Conservation (phyloP, 2,113 vertebrate species). For the Mormyrus iriodes region DNA sequence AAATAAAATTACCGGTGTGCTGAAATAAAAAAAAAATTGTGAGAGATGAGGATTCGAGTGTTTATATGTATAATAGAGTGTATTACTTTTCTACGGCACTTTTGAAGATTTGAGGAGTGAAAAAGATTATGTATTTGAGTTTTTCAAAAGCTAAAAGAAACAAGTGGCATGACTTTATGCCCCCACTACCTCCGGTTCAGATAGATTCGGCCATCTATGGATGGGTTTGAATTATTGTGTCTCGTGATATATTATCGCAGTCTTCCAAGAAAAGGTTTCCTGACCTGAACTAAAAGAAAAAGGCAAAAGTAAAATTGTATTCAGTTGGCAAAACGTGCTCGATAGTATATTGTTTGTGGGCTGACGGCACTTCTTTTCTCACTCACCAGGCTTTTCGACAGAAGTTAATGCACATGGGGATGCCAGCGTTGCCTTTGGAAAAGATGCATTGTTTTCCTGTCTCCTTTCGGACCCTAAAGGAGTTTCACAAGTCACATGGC, state of each 20-base stretch:
- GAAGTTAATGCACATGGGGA: not conserved
- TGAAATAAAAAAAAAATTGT: not conserved
- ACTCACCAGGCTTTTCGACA: constrained; percentile 15
- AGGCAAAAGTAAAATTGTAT: not conserved
- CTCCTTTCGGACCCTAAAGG: constrained; percentile 21
- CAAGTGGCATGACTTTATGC: not conserved
- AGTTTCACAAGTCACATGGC: constrained; percentile 55
- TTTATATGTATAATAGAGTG: not conserved
- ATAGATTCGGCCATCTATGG: not conserved
- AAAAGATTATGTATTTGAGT: not conserved
- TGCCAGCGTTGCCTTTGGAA: constrained; percentile 16
- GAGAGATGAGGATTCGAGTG: not conserved
- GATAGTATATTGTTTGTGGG: not conserved
- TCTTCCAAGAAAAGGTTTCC: not conserved
- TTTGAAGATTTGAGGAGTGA: not conserved
- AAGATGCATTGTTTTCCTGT: constrained; percentile 28
- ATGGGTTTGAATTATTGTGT: not conserved
- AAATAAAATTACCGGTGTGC: no score
- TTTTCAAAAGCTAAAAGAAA: not conserved
- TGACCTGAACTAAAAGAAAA: no score
- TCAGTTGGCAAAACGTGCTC: not conserved
- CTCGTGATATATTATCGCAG: not conserved
- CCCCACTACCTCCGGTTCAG: not conserved
- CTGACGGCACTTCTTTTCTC: not conserved
- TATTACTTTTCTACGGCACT: not conserved